A percentile compares a stretch with the other conserved stretches of the same genome.
These are phyloP conservation scores for Wiebesia pumilae DNA, from an alignment of 1,140 invertebrate species.

Conservation along the genomic window DNA sequence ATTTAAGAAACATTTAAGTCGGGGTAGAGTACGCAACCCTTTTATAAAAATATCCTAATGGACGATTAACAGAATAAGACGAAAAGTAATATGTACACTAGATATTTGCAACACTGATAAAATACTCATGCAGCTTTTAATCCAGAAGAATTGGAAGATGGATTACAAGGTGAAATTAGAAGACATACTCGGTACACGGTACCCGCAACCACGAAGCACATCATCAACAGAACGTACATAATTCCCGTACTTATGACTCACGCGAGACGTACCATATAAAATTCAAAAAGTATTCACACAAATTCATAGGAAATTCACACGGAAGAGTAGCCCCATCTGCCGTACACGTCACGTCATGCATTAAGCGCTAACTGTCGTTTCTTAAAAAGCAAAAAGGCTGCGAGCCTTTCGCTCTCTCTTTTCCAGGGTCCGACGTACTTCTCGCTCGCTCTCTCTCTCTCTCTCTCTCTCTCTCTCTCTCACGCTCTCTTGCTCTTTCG, in stretches of 20 bases:
- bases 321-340: neutral
- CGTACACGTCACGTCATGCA: neutral
- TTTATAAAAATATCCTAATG: too few species aligned
- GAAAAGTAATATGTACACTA: neutral
- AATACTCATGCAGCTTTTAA: constrained; percentile 2
- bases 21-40: too few species aligned
- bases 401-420: constrained; percentile 20
- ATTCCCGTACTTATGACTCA: neutral
- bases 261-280: neutral
- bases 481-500: neutral
- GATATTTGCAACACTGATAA: neutral
- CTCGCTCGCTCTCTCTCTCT: neutral
- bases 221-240: neutral
- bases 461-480: neutral
- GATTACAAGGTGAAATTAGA: neutral
- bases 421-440: neutral
- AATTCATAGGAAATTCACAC: neutral
- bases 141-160: neutral
- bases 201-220: neutral
- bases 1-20: too few species aligned
- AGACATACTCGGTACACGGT: neutral
- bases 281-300: neutral
- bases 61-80: neutral
- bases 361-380: neutral
- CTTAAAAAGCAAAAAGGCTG: constrained; percentile 14